Evolutionary conservation across 2,888 invertebrate genomes (phyloP).

Genomic region (Oscheius sp.): DNA sequence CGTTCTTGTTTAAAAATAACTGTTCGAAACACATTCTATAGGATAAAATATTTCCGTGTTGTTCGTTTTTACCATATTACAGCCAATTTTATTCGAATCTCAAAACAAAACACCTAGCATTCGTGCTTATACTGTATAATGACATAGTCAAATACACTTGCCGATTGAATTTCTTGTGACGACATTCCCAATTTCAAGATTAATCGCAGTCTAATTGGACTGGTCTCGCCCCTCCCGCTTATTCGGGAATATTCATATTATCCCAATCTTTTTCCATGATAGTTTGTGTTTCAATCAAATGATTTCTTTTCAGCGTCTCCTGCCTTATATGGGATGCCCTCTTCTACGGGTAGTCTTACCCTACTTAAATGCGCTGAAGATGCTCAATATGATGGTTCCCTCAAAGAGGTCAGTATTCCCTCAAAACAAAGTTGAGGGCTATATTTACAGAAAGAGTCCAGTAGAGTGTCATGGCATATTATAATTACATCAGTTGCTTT

Average conservation of each 20-base stretch:
- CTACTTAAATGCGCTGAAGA: slow-evolving; percentile 19
- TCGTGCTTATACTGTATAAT: neutral
- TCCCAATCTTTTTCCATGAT: neutral
- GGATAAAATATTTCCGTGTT: too few relatives aligned
- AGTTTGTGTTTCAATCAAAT: too few relatives aligned
- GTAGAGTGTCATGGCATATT: neutral
- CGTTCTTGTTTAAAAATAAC: too few relatives aligned
- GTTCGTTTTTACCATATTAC: neutral
- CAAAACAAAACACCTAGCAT: neutral
- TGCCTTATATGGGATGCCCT: slow-evolving; percentile 1
- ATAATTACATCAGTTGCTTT: neutral
- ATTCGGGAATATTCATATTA: neutral
- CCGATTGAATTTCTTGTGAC: neutral
- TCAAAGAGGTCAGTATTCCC: neutral
- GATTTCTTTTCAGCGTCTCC: too few relatives aligned
- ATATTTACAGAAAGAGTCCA: neutral
- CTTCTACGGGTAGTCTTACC: slow-evolving; percentile 30
- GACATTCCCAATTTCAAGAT: slow-evolving; percentile 11
- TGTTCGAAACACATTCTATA: too few relatives aligned
- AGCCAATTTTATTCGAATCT: neutral
- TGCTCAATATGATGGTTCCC: slow-evolving; percentile 11
- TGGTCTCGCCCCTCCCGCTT: slow-evolving; percentile 1
- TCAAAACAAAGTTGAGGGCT: neutral
- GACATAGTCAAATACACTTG: neutral
- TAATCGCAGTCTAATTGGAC: slow-evolving; percentile 28